phyloP scores from a whole-genome alignment of 2,113 vertebrate species.

The Toxotes jaculatrix region DNA sequence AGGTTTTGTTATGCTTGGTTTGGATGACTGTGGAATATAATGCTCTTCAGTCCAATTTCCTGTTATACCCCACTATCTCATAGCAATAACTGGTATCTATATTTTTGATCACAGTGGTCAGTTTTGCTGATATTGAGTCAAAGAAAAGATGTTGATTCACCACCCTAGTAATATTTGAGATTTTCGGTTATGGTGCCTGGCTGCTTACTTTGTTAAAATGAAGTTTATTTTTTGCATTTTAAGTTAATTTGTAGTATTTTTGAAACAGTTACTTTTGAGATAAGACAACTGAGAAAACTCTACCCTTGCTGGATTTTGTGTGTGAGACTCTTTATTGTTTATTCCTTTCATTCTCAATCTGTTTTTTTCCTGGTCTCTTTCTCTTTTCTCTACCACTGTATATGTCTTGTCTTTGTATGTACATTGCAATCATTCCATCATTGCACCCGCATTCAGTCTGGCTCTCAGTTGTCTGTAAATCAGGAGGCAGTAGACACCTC shows the following conservation, averaged over 20 bases:
- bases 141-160: neutral
- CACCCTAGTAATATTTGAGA: neutral
- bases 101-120: neutral
- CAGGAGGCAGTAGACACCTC: constrained; percentile 75
- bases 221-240: neutral
- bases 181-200: neutral
- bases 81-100: neutral
- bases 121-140: neutral
- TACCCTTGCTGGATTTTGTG: neutral
- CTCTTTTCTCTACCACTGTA: constrained; percentile 62
- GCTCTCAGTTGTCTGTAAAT: constrained; percentile 85
- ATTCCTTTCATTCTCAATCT: constrained; percentile 44
- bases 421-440: neutral
- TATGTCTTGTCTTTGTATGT: constrained; percentile 65
- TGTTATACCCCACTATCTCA: neutral
- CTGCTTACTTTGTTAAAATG: neutral
- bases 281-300: neutral
- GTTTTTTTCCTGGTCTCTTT: constrained; percentile 69
- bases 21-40: neutral
- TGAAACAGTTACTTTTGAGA: neutral
- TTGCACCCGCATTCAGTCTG: constrained; percentile 83
- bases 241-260: neutral
- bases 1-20: neutral
- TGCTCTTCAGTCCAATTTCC: neutral
- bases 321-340: constrained; percentile 17